A percentile compares a stretch with the other conserved stretches of the same genome.
Evolutionary conservation across 2,888 invertebrate species (phyloP).

Genomic region (Sphaerophoria taeniata): DNA sequence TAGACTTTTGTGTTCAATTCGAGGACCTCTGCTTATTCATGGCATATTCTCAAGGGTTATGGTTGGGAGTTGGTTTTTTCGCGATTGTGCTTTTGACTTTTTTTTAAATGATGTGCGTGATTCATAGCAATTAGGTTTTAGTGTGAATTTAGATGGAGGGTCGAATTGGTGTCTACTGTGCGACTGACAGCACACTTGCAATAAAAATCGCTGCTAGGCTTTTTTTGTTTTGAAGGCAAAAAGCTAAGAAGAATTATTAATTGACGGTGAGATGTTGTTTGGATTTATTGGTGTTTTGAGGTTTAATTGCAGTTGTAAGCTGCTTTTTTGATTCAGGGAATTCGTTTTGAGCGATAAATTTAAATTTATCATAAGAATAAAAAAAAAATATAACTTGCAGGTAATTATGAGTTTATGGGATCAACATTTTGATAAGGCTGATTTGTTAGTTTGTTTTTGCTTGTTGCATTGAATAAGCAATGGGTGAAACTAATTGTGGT

Average conservation of each 20-base stretch:
- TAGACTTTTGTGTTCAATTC: conserved; percentile 24
- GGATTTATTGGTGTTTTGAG: conserved; percentile 56
- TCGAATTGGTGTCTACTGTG: conserved; percentile 58
- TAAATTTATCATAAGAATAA: conserved; percentile 9
- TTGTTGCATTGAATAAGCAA: too few species aligned
- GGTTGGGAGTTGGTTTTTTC: not conserved
- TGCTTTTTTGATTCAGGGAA: conserved; percentile 23
- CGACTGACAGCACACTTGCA: conserved; percentile 68
- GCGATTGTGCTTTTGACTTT: not conserved
- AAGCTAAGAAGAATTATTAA: conserved; percentile 60
- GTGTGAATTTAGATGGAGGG: conserved; percentile 50
- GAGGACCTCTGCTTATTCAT: conserved; percentile 29
- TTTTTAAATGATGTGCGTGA: conserved; percentile 54
- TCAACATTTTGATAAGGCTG: not conserved
- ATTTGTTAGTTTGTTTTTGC: conserved; percentile 22
- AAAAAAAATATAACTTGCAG: not conserved
- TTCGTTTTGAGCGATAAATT: conserved; percentile 14
- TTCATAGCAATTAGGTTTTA: conserved; percentile 62
- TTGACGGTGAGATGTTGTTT: conserved; percentile 63
- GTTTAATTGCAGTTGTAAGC: conserved; percentile 40
- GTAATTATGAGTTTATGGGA: not conserved
- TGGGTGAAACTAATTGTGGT: too few species aligned
- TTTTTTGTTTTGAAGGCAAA: not conserved
- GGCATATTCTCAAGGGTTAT: not conserved
- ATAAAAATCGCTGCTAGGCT: conserved; percentile 54